phyloP scores from a whole-genome alignment of 1,140 invertebrate genomes.

The roundworm (Caenorhabditis elegans) region DNA sequence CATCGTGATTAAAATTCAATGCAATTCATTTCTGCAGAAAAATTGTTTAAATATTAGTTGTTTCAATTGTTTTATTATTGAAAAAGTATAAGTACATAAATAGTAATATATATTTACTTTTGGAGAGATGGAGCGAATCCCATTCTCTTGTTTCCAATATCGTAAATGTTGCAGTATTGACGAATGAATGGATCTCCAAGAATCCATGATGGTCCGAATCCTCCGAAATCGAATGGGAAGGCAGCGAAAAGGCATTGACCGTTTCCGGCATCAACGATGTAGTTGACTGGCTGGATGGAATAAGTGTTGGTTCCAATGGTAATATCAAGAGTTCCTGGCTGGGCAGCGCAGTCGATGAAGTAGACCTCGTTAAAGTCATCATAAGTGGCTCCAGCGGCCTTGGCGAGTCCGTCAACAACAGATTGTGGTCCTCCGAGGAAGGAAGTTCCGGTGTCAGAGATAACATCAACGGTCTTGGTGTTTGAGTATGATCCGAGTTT shows the following conservation, averaged over 20 bases:
- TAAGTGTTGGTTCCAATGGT: slow-evolving; percentile 27
- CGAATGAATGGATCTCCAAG: slow-evolving; percentile 41
- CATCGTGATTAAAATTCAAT: too few relatives aligned
- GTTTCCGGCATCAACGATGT: slow-evolving; percentile 33
- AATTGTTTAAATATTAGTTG: too few relatives aligned
- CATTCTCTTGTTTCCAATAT: slow-evolving; percentile 38
- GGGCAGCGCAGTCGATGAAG: not conserved
- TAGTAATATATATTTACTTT: not conserved
- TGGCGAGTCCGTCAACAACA: slow-evolving; percentile 24
- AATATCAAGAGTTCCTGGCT: not conserved
- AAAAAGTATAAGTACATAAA: not conserved
- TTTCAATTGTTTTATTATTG: not conserved
- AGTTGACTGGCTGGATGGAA: slow-evolving; percentile 30
- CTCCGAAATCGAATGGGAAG: slow-evolving; percentile 35
- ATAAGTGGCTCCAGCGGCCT: slow-evolving; percentile 37
- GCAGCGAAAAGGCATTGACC: slow-evolving; percentile 11
- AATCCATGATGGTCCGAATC: slow-evolving; percentile 37
- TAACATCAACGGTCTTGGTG: slow-evolving; percentile 18
- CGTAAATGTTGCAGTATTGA: slow-evolving; percentile 40
- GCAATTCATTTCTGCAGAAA: not conserved
- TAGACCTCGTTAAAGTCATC: slow-evolving; percentile 15
- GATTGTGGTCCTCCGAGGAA: slow-evolving; percentile 35
- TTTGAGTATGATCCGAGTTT: slow-evolving; percentile 33
- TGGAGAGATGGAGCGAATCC: slow-evolving; percentile 44
- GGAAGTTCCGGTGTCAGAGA: slow-evolving; percentile 39